Evolutionary conservation across 2,113 vertebrate species (phyloP), one percentile per base, ranked within the genome.

Genomic region (Cranoglanis bouderius): DNA sequence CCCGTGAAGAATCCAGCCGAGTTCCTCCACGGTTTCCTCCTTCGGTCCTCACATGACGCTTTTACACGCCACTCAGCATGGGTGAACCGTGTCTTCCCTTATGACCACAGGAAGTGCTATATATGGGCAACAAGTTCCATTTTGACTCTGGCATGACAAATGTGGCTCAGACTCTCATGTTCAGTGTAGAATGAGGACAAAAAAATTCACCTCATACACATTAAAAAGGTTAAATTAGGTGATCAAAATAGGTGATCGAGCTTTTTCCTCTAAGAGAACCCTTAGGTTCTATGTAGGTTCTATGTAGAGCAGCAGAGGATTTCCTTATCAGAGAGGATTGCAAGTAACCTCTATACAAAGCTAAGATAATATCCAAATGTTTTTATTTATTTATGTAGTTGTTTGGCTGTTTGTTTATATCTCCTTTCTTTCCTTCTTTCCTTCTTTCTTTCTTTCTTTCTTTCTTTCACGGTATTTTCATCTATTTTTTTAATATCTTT

Each of bases 31-130:
- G 84, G 65, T 84, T 92, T 90, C 91, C 89, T 85, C 86, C 57
- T 88, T 38, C 77, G 65, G 82, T 90, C 85, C 82, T 91, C 70
- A 86, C 80, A 90, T 89, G 85, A 85, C 49, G 77, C 59, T 90
- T 92, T 93, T 82, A 91, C 91, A 92, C 91, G 90, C 88, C 92
- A 89, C 87, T 91, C 93, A 92, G 82, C 92, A 91, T 91, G 92
- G 90, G 93, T 91, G 88, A 92, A 92, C 86, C 83, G 85, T 87
- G 55, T 90, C 86, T 88, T 88, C 90, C 63, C 75, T 91, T 90
- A 87, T 90, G 78, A 90, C 87, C 92, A 92, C 89, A 91, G 92
- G 88, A 93, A 89, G 88, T 93, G 82, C 85, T 84, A 46, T 87
- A 70, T 53, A 84, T 59, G 82, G 63, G 29, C 85, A 46, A 81